A percentile compares a stretch with the other conserved stretches of the same genome.
phyloP scores from a whole-genome alignment of 2,888 invertebrate species.

The Drosophila prolongata region DNA sequence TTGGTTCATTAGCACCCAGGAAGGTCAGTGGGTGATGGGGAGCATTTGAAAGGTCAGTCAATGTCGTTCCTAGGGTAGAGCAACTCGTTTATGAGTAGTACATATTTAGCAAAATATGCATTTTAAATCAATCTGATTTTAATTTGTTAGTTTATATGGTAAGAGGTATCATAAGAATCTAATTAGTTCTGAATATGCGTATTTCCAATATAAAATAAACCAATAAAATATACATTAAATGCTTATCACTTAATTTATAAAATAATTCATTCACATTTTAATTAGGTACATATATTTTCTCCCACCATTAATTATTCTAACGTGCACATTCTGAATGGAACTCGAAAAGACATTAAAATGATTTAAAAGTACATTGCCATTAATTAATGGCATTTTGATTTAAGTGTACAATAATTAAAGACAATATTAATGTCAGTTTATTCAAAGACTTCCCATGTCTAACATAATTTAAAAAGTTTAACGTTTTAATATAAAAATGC shows the following conservation, averaged over 20 bases:
- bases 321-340: not conserved
- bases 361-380: not conserved
- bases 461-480: not conserved
- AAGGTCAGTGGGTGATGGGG: slow-evolving; percentile 19
- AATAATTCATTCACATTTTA: not conserved
- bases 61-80: slow-evolving; percentile 8
- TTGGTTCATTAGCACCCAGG: slow-evolving; percentile 7
- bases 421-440: not conserved
- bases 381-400: not conserved
- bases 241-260: no score
- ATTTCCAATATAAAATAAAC: no score
- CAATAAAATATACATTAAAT: no score
- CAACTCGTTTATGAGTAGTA: no score
- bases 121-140: no score
- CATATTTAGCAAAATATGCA: no score
- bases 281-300: no score
- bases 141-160: no score
- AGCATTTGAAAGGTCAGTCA: slow-evolving; percentile 2
- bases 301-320: not conserved
- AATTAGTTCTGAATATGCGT: no score
- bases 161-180: no score
- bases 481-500: no score
- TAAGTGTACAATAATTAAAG: not conserved
- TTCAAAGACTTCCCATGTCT: not conserved
- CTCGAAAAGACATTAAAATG: not conserved